Conservation (phyloP, 1,140 invertebrate species). For the Micrasema longulum region DNA sequence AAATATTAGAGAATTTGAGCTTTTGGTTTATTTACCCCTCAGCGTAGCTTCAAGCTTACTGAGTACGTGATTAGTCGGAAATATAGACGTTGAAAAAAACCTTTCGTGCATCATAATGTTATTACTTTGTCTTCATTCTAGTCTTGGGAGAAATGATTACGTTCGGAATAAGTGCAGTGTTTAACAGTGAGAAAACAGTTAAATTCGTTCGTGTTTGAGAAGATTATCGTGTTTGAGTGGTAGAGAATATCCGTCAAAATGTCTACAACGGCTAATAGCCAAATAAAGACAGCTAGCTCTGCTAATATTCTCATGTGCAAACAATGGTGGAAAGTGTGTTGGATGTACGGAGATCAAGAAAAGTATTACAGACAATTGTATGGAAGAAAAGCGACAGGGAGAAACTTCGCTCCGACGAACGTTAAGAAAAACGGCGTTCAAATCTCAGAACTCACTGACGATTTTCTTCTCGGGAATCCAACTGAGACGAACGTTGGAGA, state of each 20-base stretch:
- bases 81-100: too few species aligned
- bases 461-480: slow-evolving; percentile 59
- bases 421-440: slow-evolving; percentile 62
- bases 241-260: slow-evolving; percentile 57
- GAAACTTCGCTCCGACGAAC: slow-evolving; percentile 59
- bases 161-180: too few species aligned
- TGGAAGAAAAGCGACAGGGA: slow-evolving; percentile 71
- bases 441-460: slow-evolving; percentile 66
- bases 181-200: not conserved
- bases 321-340: slow-evolving; percentile 90
- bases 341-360: slow-evolving; percentile 86
- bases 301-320: slow-evolving; percentile 84
- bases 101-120: too few species aligned
- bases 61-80: too few species aligned
- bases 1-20: too few species aligned
- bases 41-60: too few species aligned
- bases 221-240: slow-evolving; percentile 4
- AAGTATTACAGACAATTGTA: slow-evolving; percentile 86
- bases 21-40: too few species aligned
- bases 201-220: not conserved
- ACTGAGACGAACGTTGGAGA: slow-evolving; percentile 40
- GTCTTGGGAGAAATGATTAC: too few species aligned
- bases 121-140: too few species aligned
- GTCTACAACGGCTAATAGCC: slow-evolving; percentile 66
- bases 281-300: slow-evolving; percentile 67